phyloP scores from a whole-genome alignment of 2,888 invertebrate genomes.

The Spilosoma lubricipeda region DNA sequence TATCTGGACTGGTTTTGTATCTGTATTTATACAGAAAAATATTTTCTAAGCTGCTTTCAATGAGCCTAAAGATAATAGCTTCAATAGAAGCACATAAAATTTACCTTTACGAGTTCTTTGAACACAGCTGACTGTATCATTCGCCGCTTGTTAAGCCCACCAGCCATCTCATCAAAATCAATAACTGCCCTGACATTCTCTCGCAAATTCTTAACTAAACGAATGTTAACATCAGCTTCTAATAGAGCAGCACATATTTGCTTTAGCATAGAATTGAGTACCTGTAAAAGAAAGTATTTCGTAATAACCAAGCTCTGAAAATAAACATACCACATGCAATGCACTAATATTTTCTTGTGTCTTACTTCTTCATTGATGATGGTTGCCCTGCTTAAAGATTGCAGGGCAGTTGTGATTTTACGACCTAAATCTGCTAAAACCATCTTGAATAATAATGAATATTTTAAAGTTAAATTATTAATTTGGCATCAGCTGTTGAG shows the following conservation, averaged over 20 bases:
- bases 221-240: conserved; percentile 99
- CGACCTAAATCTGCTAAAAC: conserved; percentile 99
- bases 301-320: neutral
- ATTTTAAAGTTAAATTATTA: conserved; percentile 33
- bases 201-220: conserved; percentile 96
- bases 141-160: conserved; percentile 98
- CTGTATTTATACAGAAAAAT: neutral
- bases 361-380: conserved; percentile 98
- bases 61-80: neutral
- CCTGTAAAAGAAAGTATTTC: conserved; percentile 85
- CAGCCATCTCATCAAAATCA: conserved; percentile 99
- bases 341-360: conserved; percentile 7
- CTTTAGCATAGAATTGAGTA: conserved; percentile 99
- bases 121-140: conserved; percentile 99
- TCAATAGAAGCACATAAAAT: conserved; percentile 5
- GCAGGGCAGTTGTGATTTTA: conserved; percentile 99
- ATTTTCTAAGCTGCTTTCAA: neutral
- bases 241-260: conserved; percentile 98
- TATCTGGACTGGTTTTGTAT: too few species aligned
- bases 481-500: conserved; percentile 60
- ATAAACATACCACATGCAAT: neutral
- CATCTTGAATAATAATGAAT: conserved; percentile 88
- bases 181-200: conserved; percentile 99
- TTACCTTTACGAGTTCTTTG: conserved; percentile 98
- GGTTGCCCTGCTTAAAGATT: conserved; percentile 98